phyloP scores from a whole-genome alignment of 2,888 invertebrate genomes.

The Axea sp. region DNA sequence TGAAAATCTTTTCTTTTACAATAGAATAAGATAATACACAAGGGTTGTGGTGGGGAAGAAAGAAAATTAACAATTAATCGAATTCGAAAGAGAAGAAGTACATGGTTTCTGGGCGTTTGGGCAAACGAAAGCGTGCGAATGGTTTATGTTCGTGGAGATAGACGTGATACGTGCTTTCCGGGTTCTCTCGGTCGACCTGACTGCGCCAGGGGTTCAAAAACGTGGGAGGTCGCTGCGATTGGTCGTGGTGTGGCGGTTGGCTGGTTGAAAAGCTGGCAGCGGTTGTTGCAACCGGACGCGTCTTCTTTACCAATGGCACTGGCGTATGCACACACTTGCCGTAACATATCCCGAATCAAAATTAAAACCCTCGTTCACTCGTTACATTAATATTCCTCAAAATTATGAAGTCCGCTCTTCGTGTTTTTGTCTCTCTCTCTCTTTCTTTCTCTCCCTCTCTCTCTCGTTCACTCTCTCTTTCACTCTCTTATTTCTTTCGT shows the following conservation, averaged over 20 bases:
- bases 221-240: constrained; percentile 26
- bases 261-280: constrained; percentile 50
- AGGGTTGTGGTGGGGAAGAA: constrained; percentile 13
- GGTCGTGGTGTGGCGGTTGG: constrained; percentile 40
- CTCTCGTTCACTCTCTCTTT: constrained; percentile 21
- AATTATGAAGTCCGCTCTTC: constrained; percentile 23
- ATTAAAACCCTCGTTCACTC: constrained; percentile 5
- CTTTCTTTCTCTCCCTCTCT: constrained; percentile 36
- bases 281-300: constrained; percentile 45
- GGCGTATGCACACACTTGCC: constrained; percentile 33
- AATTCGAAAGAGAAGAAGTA: constrained; percentile 30
- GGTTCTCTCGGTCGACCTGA: constrained; percentile 19
- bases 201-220: constrained; percentile 9
- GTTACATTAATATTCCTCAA: constrained; percentile 19
- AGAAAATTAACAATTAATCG: constrained; percentile 11
- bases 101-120: constrained; percentile 9
- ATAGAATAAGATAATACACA: no score
- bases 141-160: constrained; percentile 23
- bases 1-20: no score
- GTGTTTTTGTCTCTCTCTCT: constrained; percentile 26
- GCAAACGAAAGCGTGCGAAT: constrained; percentile 30
- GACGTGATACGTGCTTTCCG: constrained; percentile 19
- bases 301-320: constrained; percentile 42
- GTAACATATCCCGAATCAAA: constrained; percentile 12
- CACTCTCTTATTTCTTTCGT: neutral